Conservation (phyloP, 2,888 invertebrate genomes). For the Ectemnius lituratus region DNA sequence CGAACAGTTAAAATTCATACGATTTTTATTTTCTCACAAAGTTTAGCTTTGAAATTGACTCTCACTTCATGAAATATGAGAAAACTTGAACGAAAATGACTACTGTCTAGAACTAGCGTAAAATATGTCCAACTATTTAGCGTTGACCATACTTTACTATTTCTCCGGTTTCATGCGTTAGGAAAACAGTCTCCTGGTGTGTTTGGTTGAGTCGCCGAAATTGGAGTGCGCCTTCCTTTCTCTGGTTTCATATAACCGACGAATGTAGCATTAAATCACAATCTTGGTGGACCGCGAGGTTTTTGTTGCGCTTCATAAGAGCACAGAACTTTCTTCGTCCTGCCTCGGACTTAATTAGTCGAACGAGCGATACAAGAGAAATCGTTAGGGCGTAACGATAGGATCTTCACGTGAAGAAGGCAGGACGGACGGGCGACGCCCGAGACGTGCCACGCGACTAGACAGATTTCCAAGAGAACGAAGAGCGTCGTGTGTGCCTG, state of each 20-base stretch:
- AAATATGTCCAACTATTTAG: constrained; percentile 5
- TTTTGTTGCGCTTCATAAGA: too few species aligned
- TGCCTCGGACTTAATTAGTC: constrained; percentile 44
- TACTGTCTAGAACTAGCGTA: constrained; percentile 48
- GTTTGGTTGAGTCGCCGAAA: too few species aligned
- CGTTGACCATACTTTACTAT: not conserved
- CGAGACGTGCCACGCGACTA: constrained; percentile 63
- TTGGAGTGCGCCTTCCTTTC: too few species aligned
- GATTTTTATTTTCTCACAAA: not conserved
- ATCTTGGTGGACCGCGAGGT: too few species aligned
- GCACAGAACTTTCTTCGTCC: constrained; percentile 22
- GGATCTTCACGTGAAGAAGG: constrained; percentile 45
- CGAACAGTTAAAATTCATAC: not conserved
- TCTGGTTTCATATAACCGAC: constrained; percentile 17
- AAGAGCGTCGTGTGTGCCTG: constrained; percentile 54
- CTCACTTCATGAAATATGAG: constrained; percentile 68
- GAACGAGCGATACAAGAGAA: constrained; percentile 29
- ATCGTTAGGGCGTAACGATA: constrained; percentile 46
- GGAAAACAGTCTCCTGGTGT: too few species aligned
- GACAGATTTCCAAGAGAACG: constrained; percentile 60
- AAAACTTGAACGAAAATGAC: constrained; percentile 62
- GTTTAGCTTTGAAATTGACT: constrained; percentile 64
- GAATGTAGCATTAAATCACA: not conserved
- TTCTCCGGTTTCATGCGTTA: too few species aligned
- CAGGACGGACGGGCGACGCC: constrained; percentile 41